Evolutionary conservation across 2,113 vertebrate genomes (phyloP).

Genomic region (Nycticryphes semicollaris): DNA sequence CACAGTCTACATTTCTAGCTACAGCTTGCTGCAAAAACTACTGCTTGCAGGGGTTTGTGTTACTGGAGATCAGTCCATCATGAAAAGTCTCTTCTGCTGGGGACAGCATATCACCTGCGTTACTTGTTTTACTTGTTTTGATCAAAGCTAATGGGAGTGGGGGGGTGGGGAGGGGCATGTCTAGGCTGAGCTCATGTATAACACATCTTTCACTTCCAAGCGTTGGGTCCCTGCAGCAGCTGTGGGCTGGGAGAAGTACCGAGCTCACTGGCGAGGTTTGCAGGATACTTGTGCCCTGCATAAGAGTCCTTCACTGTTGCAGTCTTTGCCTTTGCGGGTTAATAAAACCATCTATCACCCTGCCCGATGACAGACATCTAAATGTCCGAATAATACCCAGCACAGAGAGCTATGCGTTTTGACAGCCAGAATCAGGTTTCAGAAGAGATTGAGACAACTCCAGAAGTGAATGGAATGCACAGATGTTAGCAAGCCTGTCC

Average conservation of each 20-base stretch:
- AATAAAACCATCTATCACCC: constrained; percentile 79
- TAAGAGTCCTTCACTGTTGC: constrained; percentile 62
- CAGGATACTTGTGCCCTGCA: constrained; percentile 34
- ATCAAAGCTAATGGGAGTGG: neutral
- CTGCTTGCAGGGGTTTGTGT: neutral
- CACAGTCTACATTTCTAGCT: neutral
- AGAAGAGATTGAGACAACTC: constrained; percentile 55
- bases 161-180: no score
- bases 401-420: constrained; percentile 31
- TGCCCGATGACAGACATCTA: constrained; percentile 73
- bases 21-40: neutral
- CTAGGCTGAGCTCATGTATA: neutral
- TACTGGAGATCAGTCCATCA: neutral
- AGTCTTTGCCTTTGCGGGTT: constrained; percentile 62
- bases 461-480: constrained; percentile 72
- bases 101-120: neutral
- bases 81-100: neutral
- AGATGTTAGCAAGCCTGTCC: constrained; percentile 69
- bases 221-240: rapidly evolving
- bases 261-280: neutral
- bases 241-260: neutral
- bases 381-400: constrained; percentile 70
- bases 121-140: neutral
- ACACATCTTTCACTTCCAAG: neutral
- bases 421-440: constrained; percentile 71